Evolutionary conservation across 2,113 vertebrate species (phyloP).

Genomic region (Tachycineta bicolor): DNA sequence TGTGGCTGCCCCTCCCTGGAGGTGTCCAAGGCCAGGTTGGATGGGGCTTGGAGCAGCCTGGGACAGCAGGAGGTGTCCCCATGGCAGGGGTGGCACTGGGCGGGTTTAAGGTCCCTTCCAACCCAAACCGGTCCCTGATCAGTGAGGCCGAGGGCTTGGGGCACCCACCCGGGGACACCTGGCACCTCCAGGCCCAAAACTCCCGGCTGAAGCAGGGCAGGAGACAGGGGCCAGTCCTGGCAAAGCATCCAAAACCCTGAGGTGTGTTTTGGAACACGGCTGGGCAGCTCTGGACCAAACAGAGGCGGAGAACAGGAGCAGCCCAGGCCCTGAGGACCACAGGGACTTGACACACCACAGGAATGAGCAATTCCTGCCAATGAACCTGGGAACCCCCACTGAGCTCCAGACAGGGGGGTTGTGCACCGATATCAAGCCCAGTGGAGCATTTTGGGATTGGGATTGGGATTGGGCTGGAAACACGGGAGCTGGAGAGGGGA

Average conservation of each 20-base stretch:
- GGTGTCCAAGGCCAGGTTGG: accelerated
- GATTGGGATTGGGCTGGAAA: neutral
- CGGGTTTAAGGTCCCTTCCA: neutral
- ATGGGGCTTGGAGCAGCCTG: neutral
- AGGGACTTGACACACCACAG: accelerated
- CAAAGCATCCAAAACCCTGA: accelerated
- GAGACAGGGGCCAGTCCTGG: accelerated
- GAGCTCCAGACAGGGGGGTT: neutral
- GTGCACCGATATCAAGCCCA: accelerated
- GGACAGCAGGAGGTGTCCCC: accelerated
- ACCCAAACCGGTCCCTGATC: neutral
- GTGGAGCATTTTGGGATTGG: accelerated
- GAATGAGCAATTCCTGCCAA: accelerated
- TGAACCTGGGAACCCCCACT: accelerated
- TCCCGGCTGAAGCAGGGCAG: neutral
- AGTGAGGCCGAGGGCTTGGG: neutral
- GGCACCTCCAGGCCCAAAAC: neutral
- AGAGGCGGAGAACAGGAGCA: accelerated
- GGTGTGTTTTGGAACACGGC: accelerated
- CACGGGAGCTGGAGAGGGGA: accelerated
- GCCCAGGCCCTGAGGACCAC: neutral
- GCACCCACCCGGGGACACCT: accelerated
- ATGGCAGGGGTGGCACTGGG: neutral
- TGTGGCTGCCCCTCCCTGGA: neutral
- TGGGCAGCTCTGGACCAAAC: neutral